Percentiles rank a stretch among this genome's conserved stretches.
These are phyloP conservation scores for Anabacerthia variegaticeps DNA, from an alignment of 2,797 vertebrate species.

Conservation along the genomic window DNA sequence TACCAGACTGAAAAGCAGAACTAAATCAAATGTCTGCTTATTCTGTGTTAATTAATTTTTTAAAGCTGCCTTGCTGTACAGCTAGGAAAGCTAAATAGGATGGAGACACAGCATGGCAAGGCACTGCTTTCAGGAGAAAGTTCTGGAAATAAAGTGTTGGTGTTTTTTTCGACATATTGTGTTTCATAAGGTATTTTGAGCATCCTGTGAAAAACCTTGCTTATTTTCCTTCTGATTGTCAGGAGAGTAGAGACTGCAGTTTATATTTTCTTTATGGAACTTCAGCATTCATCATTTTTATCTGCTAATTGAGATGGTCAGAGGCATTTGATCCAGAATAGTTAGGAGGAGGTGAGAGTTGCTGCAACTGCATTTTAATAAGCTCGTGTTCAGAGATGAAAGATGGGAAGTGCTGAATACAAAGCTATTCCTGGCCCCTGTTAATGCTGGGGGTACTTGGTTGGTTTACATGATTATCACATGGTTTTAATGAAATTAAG, in stretches of 20 bases:
- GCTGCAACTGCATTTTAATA: not conserved
- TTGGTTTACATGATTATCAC: not conserved
- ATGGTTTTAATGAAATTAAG: not conserved
- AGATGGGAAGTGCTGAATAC: not conserved
- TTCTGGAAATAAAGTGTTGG: not conserved
- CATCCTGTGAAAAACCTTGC: not conserved
- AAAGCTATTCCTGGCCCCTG: not conserved
- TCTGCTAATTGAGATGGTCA: not conserved
- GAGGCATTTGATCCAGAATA: not conserved
- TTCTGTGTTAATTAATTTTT: conserved; percentile 25
- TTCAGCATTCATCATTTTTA: not conserved
- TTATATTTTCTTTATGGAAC: not conserved
- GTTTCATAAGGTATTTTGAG: not conserved
- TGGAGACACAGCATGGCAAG: not conserved
- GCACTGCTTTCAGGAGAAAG: not conserved
- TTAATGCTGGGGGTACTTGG: not conserved
- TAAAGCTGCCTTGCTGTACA: not conserved
- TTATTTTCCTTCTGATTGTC: not conserved
- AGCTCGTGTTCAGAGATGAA: not conserved
- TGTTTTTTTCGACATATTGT: not conserved
- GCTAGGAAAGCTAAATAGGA: not conserved
- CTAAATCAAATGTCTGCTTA: not conserved
- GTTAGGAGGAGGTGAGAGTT: not conserved
- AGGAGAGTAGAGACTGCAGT: not conserved
- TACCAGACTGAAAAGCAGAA: conserved; percentile 64